Evolutionary conservation across 37 sponge, comb jelly and placozoan genomes (phyloP), one percentile per base, ranked within the genome.

Genomic region (Beroe ovata): DNA sequence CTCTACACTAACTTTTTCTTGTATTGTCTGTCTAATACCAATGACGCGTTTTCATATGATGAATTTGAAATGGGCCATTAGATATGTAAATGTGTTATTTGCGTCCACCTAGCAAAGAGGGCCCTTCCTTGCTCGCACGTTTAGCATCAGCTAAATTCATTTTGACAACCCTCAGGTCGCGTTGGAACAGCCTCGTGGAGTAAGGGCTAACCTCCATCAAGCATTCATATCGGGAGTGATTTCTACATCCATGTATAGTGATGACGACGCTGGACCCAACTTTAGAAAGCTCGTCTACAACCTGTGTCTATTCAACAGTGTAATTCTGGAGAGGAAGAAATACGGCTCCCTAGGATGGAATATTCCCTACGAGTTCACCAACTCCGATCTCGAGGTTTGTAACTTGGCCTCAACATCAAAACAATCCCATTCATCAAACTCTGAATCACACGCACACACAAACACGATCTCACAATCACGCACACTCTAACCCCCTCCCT

Each of bases 341-440:
- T 99, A 96, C 89, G 99, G 99, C 58, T 95, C 99, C 0, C 90
- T 99, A n/a, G 99, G 99, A 11, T 99, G 96, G 96, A 99, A 99
- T 89, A 99, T 99, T 54, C 63, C 94, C 92, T 98, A 98, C 90
- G 96, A 96, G 90, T 98, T 98, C 92, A 98, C 93, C 71, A 96
- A 98, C 66, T 94, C 95, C 81, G 99, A 98, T 63, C 89, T 96
- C 37, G 99, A 94, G 72, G 84, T 36, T 6, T 62, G 63, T 4
- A n/a, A n/a, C n/a, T n/a, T n/a, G n/a, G n/a, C n/a, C n/a, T 11
- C 59, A 58, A 19, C 16, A 19, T 11, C 59, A 58, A n/a, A n/a
- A n/a, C n/a, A n/a, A n/a, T n/a, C n/a, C n/a, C n/a, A n/a, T n/a
- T n/a, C n/a, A n/a, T n/a, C n/a, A n/a, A n/a, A n/a, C n/a, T n/a